phyloP scores from a whole-genome alignment of 2,888 invertebrate genomes.

The Eupithecia subfuscata region DNA sequence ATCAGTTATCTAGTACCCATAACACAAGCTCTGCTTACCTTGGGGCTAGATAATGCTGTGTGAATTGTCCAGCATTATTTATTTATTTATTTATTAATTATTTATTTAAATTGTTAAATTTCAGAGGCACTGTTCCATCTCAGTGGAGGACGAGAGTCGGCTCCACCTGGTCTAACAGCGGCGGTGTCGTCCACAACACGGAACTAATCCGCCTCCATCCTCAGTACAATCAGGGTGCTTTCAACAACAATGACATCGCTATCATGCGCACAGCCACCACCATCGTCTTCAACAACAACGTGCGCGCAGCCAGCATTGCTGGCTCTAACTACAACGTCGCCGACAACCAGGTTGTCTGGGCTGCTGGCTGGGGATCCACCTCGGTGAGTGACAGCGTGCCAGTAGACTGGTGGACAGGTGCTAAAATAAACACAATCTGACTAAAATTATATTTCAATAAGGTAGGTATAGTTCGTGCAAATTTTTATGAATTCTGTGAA shows the following conservation, averaged over 20 bases:
- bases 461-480: too few species aligned
- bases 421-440: too few species aligned
- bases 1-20: too few species aligned
- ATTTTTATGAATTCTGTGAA: too few species aligned
- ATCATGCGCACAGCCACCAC: conserved; percentile 48
- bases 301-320: conserved; percentile 40
- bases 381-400: conserved; percentile 51
- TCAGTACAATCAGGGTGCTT: conserved; percentile 51
- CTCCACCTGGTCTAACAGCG: conserved; percentile 58
- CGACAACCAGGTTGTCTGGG: conserved; percentile 60
- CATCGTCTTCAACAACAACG: conserved; percentile 37
- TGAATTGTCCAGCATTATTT: too few species aligned
- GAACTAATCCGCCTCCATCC: conserved; percentile 52
- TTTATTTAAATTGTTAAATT: not conserved
- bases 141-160: conserved; percentile 60
- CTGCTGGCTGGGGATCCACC: conserved; percentile 63
- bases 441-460: too few species aligned
- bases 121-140: not conserved
- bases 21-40: too few species aligned
- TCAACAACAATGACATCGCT: conserved; percentile 54
- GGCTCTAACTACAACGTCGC: conserved; percentile 54
- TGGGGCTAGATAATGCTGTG: too few species aligned
- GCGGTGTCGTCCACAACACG: conserved; percentile 51
- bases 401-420: not conserved
- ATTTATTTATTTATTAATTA: too few species aligned